Evolutionary conservation across 1,140 invertebrate genomes (phyloP), one percentile per base, ranked within the genome.

Genomic region (Dufourea novaeangliae): DNA sequence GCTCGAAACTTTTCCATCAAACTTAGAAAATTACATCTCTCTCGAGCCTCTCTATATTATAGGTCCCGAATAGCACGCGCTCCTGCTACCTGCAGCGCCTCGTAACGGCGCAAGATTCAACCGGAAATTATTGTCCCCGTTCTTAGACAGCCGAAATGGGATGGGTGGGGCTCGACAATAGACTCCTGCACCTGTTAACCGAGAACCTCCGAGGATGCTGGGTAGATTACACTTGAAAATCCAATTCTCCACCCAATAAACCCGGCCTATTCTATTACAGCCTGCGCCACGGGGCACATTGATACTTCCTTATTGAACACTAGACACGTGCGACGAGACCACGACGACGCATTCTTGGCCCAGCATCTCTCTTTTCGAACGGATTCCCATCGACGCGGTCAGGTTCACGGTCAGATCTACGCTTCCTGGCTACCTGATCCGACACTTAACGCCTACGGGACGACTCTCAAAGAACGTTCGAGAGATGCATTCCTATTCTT

Each of bases 161-260:
- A 73, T 29, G 25, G 27, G 12, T 41, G 50, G 1, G 17, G 11
- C 6, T 27, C 25, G 44, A 79, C 63, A 75, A 79, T 75, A 27
- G 77, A 68, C 71, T n/a, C n/a, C n/a, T n/a, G 54, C 77, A 79
- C 77, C 77, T 79, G 77, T 79, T 79, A 75, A 64, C 62, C 50
- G 59, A 77, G 44, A n/a, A n/a, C 52, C 50, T n/a, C 34, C 3
- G 22, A 14, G 22, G 77, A 75, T 75, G 34, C 54, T 41, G 77
- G n/a, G 41, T 39, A 41, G 71, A 57, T 63, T 46, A 44, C 39
- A 41, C 56, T 41, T 5, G 73, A 56, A 63, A 76, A 79, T 69
- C 32, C 74, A 20, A 77, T 70, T 77, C 44, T 7, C 41, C 41
- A 2, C 0, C 25, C 17, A 17, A n/a, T 37, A 34, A 29, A 50